Base-by-base conservation (phyloP, 2,113 vertebrate species). In the Phylloscopus trochilus region DNA sequence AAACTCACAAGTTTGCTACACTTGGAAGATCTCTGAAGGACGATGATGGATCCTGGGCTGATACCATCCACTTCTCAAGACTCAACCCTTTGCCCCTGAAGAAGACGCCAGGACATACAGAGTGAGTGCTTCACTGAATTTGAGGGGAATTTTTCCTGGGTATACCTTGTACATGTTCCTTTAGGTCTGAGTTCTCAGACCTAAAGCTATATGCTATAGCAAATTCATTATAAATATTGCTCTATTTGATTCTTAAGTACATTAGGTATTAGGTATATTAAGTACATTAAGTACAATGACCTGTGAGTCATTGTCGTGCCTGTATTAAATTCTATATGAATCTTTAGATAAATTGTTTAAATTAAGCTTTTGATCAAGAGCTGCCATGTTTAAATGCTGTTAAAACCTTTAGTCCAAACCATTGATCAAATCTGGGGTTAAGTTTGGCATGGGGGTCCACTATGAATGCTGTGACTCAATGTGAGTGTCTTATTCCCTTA, bases 41-140 rank as follows among this genome's bases (percentile, higher is more conserved):
- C 0, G 0, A 30, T 22, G 20, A 30, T 46, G 23, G 33, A 53
- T 59, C 39, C 46, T 39, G 28, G 39, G 13, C 46, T 60, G 69
- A 53, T 33, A 26, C 7, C 28, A 46, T 10, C 20, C n/a, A 60
- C 20, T 46, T 6, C 28, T 60, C 4, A 5, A 75, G 39, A 8
- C 7, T 62, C 55, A 62, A n/a, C 15, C 33, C 2, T 46, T 46
- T 39, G 13, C 47, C 13, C 0, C 0, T 46, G 39, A 69, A 69
- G 63, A 27, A 68, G 12, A 46, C 19, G 18, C 37, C 69, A 69
- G 15, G 55, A 16, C 7, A 60, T 5, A 6, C 3, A 6, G 46
- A 23, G 24, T 8, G 39, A 89, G 23, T 20, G 30, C 28, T 81
- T 81, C 33, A 67, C 16, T 41, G 44, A 60, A 75, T 28, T 24